A percentile compares a stretch with the other conserved stretches of the same genome.
These are phyloP conservation scores for Drosophila heteroneura DNA, from an alignment of 2,888 invertebrate genomes.

Conservation along the genomic window DNA sequence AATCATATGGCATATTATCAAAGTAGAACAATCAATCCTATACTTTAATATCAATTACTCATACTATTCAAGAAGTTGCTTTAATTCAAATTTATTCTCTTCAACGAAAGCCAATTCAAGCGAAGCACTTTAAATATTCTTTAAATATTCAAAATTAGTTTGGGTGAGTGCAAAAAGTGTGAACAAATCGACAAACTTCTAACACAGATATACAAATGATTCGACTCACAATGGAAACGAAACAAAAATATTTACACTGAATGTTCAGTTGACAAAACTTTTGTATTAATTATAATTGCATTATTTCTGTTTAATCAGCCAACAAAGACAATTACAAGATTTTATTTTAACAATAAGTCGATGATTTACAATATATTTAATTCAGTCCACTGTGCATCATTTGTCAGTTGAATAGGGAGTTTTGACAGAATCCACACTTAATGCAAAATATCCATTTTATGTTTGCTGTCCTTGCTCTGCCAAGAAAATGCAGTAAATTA, in stretches of 20 bases:
- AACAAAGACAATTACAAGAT: not conserved
- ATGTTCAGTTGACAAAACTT: not conserved
- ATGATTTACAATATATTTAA: not conserved
- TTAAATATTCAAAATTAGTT: not conserved
- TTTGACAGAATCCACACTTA: not conserved
- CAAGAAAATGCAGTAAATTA: not conserved
- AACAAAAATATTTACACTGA: not conserved
- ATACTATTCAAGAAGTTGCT: not conserved
- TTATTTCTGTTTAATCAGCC: not conserved
- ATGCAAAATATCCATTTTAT: slow-evolving; percentile 3
- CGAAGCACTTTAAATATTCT: not conserved
- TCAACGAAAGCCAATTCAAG: not conserved
- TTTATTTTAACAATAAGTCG: not conserved
- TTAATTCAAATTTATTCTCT: not conserved
- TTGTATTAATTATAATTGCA: not conserved
- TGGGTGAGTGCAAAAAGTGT: not conserved
- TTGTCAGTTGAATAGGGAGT: no score
- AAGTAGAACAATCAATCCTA: not conserved
- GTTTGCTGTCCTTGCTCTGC: not conserved
- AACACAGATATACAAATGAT: no score
- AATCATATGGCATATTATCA: not conserved
- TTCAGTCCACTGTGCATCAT: not conserved
- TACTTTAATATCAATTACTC: not conserved
- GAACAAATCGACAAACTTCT: not conserved
- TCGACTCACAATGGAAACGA: not conserved